These are phyloP conservation scores for Germaria angustata DNA, from an alignment of 2,888 invertebrate genomes.

Conservation along the genomic window DNA sequence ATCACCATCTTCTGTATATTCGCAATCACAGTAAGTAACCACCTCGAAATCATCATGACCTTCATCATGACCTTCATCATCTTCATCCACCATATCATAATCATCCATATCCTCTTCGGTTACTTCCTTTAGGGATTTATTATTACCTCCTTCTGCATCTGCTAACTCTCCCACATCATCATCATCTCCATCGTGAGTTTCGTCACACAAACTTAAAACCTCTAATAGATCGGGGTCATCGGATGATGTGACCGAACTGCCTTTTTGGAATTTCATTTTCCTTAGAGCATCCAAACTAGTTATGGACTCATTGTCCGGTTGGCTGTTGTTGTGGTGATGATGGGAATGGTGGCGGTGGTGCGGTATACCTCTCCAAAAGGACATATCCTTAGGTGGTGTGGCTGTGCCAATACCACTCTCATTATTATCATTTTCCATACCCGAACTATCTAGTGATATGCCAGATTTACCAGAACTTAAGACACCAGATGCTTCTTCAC, in stretches of 20 bases:
- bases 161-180: slow-evolving; percentile 72
- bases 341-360: slow-evolving; percentile 70
- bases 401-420: slow-evolving; percentile 80
- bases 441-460: slow-evolving; percentile 79
- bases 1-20: slow-evolving; percentile 76
- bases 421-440: slow-evolving; percentile 78
- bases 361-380: slow-evolving; percentile 76
- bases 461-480: slow-evolving; percentile 80
- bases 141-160: slow-evolving; percentile 35
- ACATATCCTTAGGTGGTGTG: slow-evolving; percentile 79
- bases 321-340: slow-evolving; percentile 65
- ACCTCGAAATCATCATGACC: slow-evolving; percentile 77
- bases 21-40: slow-evolving; percentile 75
- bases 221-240: slow-evolving; percentile 79
- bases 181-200: slow-evolving; percentile 73
- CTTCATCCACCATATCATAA: slow-evolving; percentile 69
- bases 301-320: slow-evolving; percentile 76
- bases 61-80: slow-evolving; percentile 77
- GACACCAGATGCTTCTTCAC: slow-evolving; percentile 78
- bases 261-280: slow-evolving; percentile 78
- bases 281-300: slow-evolving; percentile 77
- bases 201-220: slow-evolving; percentile 78
- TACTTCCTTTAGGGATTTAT: slow-evolving; percentile 39
- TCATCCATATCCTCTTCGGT: slow-evolving; percentile 63
- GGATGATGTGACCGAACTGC: slow-evolving; percentile 77